phyloP scores from a whole-genome alignment of 2,888 invertebrate species.

The Mayetiola destructor region DNA sequence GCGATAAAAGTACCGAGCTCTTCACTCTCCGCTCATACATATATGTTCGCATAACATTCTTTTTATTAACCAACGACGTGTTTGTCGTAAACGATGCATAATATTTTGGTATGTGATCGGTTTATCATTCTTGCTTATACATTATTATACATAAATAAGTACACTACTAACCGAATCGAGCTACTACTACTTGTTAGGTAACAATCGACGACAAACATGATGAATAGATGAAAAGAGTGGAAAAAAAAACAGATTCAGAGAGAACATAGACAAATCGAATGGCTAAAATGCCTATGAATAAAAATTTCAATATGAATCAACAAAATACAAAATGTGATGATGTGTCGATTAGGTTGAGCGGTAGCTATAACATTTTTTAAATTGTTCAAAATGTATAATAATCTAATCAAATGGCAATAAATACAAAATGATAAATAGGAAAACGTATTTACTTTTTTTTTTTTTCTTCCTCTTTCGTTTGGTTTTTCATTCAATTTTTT shows the following conservation, averaged over 20 bases:
- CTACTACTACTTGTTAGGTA: too few species aligned
- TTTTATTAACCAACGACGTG: too few species aligned
- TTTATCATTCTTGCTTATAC: constrained; percentile 3
- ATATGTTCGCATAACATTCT: too few species aligned
- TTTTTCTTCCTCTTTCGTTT: too few species aligned
- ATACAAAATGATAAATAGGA: not conserved
- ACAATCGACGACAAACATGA: too few species aligned
- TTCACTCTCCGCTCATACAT: too few species aligned
- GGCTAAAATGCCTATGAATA: not conserved
- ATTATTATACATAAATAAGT: not conserved
- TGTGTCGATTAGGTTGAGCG: not conserved
- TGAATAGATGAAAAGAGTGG: too few species aligned
- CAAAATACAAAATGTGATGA: not conserved
- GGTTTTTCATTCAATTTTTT: not conserved
- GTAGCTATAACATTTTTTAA: not conserved
- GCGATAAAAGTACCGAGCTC: too few species aligned
- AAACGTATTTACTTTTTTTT: too few species aligned
- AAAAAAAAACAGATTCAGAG: too few species aligned
- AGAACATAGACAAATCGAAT: constrained; percentile 5
- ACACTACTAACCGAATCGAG: too few species aligned
- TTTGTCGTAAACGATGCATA: too few species aligned
- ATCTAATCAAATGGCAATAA: not conserved
- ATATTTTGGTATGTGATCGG: not conserved
- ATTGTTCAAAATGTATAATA: not conserved
- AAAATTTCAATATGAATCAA: not conserved